phyloP scores from a whole-genome alignment of 2,113 vertebrate genomes.

The Odocoileus hemionus region DNA sequence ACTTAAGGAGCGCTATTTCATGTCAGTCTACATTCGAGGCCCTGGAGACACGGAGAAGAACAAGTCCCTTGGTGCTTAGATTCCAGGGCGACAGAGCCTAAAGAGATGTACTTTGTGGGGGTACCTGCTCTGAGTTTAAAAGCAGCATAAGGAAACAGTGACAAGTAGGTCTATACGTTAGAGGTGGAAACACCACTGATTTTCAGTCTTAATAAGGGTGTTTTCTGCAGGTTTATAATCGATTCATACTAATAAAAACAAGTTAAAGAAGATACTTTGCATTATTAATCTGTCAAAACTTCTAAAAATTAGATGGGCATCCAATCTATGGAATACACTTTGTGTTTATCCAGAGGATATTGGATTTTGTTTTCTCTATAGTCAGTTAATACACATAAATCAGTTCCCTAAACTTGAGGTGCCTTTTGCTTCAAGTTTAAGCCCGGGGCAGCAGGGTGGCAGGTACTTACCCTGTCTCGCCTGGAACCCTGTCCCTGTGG shows the following conservation, averaged over 20 bases:
- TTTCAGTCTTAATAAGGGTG: background rate
- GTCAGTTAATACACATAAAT: background rate
- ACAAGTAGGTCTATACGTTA: background rate
- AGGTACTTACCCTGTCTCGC: fast-evolving
- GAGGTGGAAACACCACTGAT: background rate
- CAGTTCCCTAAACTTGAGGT: background rate
- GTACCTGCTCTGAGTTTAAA: background rate
- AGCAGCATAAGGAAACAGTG: background rate
- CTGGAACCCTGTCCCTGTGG: background rate
- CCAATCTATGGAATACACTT: background rate
- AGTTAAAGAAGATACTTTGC: background rate
- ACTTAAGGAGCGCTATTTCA: fast-evolving
- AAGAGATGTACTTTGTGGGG: fast-evolving
- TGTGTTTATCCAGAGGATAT: background rate
- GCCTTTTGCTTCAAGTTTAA: background rate
- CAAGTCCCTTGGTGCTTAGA: fast-evolving
- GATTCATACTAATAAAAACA: background rate
- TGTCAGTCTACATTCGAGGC: fast-evolving
- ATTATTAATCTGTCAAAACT: background rate
- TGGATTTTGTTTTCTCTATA: background rate
- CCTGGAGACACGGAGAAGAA: fast-evolving
- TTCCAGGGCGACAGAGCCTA: background rate
- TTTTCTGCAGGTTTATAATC: too few species aligned
- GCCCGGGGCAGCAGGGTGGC: fast-evolving
- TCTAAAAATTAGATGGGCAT: background rate